Percentiles rank a stretch among this genome's conserved stretches.
phyloP scores from a whole-genome alignment of 2,888 invertebrate genomes.

The Tenthredo distinguenda region DNA sequence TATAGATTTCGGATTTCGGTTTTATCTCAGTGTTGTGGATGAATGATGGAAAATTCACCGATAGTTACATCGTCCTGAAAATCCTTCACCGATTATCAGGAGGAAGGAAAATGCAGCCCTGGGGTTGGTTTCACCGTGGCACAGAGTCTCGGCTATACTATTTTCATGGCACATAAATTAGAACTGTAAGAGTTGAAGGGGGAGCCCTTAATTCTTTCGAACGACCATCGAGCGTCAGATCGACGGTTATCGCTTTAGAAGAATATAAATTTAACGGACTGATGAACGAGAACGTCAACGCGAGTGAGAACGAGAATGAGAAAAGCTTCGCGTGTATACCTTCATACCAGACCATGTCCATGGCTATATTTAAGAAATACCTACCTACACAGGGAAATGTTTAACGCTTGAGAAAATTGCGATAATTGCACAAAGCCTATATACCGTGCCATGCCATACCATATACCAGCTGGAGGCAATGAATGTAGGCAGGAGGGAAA shows the following conservation, averaged over 20 bases:
- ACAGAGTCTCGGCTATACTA: constrained; percentile 1
- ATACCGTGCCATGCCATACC: background rate
- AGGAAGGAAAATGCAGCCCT: background rate
- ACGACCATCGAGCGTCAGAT: constrained; percentile 39
- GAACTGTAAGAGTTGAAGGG: constrained; percentile 8
- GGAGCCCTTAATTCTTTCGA: constrained; percentile 20
- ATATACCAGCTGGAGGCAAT: constrained; percentile 23
- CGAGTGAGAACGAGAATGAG: background rate
- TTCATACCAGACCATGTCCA: background rate
- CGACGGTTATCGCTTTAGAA: constrained; percentile 38
- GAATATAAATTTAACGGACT: constrained; percentile 29
- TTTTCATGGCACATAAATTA: constrained; percentile 33
- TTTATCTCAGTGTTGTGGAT: background rate
- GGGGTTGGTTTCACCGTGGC: background rate
- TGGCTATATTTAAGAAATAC: background rate
- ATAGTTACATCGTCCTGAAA: background rate
- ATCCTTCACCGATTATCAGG: constrained; percentile 8
- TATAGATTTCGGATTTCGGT: background rate
- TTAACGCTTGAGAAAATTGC: constrained; percentile 44
- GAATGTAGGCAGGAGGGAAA: constrained; percentile 38
- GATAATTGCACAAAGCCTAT: constrained; percentile 44
- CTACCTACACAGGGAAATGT: background rate
- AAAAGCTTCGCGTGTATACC: background rate
- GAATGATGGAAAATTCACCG: background rate
- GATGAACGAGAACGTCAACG: constrained; percentile 27